Conservation (phyloP, 2,888 invertebrate species). For the Desoria tigrina region DNA sequence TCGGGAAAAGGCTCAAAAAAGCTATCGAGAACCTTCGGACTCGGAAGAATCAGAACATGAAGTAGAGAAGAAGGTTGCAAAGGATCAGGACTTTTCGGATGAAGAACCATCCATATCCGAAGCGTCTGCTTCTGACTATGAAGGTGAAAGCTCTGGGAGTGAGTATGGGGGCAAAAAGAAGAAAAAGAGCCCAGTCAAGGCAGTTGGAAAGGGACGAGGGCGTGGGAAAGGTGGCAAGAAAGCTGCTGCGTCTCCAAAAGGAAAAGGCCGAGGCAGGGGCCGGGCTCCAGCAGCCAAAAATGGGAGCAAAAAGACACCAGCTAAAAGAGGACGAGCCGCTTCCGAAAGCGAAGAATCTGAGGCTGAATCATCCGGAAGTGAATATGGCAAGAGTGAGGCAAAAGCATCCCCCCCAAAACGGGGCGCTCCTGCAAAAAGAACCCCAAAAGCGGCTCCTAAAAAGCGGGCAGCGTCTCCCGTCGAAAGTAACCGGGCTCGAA, state of each 20-base stretch:
- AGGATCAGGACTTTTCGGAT: constrained; percentile 35
- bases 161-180: constrained; percentile 44
- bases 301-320: constrained; percentile 35
- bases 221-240: constrained; percentile 27
- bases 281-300: constrained; percentile 23
- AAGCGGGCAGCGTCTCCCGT: constrained; percentile 21
- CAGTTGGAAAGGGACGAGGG: constrained; percentile 30
- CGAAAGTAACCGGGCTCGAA: constrained; percentile 18
- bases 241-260: constrained; percentile 12
- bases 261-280: constrained; percentile 20
- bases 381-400: constrained; percentile 46
- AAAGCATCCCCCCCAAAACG: background rate
- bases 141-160: constrained; percentile 43
- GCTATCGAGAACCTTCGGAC: constrained; percentile 40
- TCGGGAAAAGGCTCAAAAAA: constrained; percentile 35
- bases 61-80: constrained; percentile 12
- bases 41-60: constrained; percentile 33
- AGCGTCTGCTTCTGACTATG: constrained; percentile 35
- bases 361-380: constrained; percentile 49
- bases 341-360: constrained; percentile 38
- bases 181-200: constrained; percentile 12
- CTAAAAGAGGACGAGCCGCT: constrained; percentile 35
- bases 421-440: constrained; percentile 28
- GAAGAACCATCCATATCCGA: constrained; percentile 19
- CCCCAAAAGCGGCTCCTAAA: constrained; percentile 14